phyloP scores from a whole-genome alignment of 2,113 vertebrate species.

The Pterophyllum scalare region DNA sequence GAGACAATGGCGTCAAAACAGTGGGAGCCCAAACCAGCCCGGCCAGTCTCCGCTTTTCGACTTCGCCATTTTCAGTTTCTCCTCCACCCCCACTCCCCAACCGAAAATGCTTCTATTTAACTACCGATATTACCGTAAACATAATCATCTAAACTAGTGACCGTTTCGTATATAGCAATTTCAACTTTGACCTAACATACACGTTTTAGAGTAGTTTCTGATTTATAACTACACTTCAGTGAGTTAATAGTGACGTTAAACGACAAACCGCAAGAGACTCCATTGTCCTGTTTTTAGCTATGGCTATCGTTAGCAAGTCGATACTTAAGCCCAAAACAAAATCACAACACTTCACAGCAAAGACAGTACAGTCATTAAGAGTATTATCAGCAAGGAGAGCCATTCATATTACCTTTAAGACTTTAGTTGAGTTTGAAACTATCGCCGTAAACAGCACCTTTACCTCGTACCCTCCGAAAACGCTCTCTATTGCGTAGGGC shows the following conservation, averaged over 20 bases:
- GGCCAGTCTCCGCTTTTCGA: not conserved
- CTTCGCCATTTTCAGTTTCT: conserved; percentile 71
- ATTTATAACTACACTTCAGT: rapidly evolving
- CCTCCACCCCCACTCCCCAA: not conserved
- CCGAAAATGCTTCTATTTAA: conserved; percentile 17
- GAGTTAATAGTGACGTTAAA: not conserved
- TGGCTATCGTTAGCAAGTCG: conserved; percentile 14
- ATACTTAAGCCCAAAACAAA: not conserved
- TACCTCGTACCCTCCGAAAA: not conserved
- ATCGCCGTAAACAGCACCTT: not conserved
- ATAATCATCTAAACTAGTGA: not conserved
- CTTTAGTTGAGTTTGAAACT: not conserved
- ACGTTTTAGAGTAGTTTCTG: rapidly evolving
- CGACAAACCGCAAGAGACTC: not conserved
- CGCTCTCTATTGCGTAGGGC: not conserved
- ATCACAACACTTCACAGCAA: not conserved
- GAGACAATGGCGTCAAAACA: not conserved
- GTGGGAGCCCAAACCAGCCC: not conserved
- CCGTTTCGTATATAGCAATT: not conserved
- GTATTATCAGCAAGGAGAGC: rapidly evolving
- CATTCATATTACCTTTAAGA: conserved; percentile 34
- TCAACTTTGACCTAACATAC: not conserved
- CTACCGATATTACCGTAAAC: not conserved
- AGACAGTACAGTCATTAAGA: rapidly evolving
- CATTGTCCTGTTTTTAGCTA: conserved; percentile 75